phyloP scores from a whole-genome alignment of 2,888 invertebrate species.

The Stomorhina lunata region DNA sequence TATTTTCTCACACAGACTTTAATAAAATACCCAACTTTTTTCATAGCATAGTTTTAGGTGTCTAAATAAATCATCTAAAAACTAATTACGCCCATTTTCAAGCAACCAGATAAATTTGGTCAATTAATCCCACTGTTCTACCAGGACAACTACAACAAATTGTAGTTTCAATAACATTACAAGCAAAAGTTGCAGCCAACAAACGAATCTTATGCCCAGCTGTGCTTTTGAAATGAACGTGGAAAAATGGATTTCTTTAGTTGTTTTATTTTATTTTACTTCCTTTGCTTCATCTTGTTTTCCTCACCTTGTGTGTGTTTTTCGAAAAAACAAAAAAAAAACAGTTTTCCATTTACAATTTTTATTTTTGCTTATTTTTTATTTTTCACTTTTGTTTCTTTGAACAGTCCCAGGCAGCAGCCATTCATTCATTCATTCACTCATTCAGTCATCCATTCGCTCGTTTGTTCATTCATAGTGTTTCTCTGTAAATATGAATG shows the following conservation, averaged over 20 bases:
- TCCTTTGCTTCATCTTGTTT: background rate
- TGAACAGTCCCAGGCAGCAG: slow-evolving; percentile 30
- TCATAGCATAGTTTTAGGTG: no score
- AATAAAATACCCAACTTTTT: no score
- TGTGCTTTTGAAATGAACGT: slow-evolving; percentile 53
- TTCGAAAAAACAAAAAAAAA: background rate
- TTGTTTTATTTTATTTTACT: background rate
- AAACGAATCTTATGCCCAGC: slow-evolving; percentile 32
- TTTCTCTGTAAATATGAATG: slow-evolving; percentile 51
- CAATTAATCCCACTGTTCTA: slow-evolving; percentile 27
- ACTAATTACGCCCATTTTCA: no score
- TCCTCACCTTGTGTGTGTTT: slow-evolving; percentile 2
- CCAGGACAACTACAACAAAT: slow-evolving; percentile 1
- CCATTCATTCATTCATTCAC: slow-evolving; percentile 24
- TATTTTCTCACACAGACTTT: no score
- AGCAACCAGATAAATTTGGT: no score
- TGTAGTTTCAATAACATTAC: slow-evolving; percentile 16
- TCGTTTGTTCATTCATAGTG: slow-evolving; percentile 36
- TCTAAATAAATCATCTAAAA: no score
- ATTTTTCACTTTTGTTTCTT: slow-evolving; percentile 16
- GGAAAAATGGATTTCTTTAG: slow-evolving; percentile 38
- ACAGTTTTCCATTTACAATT: slow-evolving; percentile 4
- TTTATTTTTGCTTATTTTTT: slow-evolving; percentile 14
- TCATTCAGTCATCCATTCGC: no score
- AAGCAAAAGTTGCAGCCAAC: slow-evolving; percentile 22